Evolutionary conservation across 2,797 vertebrate species (phyloP).

Genomic region (Sebastes nivosus): DNA sequence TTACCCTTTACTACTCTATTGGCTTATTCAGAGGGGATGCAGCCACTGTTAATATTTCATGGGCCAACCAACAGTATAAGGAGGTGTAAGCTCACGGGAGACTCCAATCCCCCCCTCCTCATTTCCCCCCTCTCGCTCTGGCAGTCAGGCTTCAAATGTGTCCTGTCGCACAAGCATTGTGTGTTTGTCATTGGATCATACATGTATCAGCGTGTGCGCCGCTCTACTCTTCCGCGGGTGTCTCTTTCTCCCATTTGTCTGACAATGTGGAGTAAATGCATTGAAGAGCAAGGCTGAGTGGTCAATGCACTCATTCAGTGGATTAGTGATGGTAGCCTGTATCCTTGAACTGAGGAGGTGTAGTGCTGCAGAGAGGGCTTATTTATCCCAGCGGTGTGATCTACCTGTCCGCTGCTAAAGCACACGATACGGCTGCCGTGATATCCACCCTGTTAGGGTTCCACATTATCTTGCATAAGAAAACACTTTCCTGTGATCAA

Average conservation of each 20-base stretch:
- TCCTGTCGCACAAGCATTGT: constrained; percentile 28
- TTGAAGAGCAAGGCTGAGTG: constrained; percentile 45
- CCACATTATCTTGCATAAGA: constrained; percentile 48
- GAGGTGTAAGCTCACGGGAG: constrained; percentile 66
- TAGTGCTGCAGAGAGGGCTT: constrained; percentile 31
- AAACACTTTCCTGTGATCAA: constrained; percentile 68
- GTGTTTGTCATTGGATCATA: constrained; percentile 25
- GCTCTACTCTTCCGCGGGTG: neutral
- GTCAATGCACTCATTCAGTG: constrained; percentile 60
- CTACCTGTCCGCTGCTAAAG: constrained; percentile 47
- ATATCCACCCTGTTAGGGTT: constrained; percentile 49
- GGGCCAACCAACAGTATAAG: constrained; percentile 66
- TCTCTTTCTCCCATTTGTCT: constrained; percentile 13
- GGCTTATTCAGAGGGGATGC: constrained; percentile 71
- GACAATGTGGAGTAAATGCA: constrained; percentile 31
- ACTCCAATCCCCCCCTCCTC: constrained; percentile 9
- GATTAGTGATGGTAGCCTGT: constrained; percentile 55
- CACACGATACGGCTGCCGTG: constrained; percentile 49
- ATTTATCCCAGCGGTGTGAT: constrained; percentile 40
- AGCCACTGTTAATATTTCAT: constrained; percentile 77
- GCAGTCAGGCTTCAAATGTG: constrained; percentile 48
- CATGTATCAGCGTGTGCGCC: constrained; percentile 14
- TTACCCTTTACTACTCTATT: constrained; percentile 73
- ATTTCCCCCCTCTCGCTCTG: neutral
- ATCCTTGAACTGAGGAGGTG: constrained; percentile 55